Evolutionary conservation across 2,888 invertebrate genomes (phyloP), one percentile per base, ranked within the genome.

Genomic region (Xylota segnis): DNA sequence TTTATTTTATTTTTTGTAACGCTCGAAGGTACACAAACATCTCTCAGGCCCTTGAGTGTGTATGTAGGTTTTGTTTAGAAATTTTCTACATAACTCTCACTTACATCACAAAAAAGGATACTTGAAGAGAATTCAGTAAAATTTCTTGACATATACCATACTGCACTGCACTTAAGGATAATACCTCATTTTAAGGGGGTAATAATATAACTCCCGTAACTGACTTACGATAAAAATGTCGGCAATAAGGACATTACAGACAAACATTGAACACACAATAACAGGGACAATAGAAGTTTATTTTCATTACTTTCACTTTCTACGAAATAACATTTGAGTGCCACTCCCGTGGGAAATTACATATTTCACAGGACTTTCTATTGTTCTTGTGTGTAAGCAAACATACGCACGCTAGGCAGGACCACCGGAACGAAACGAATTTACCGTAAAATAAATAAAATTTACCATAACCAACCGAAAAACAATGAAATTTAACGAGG

Each of bases 291-390:
- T 74, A 65, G 70, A 59, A 81, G 84, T 84, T 84, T 83, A 78
- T 78, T 83, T 83, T 83, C 83, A 83, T 68, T 58, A 71, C 75
- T 61, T 84, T 81, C 75, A 40, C 61, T 79, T 83, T 12, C 68
- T 74, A 61, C 47, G 61, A 66, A 68, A 75, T 63, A 84, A 75
- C 79, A 71, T 75, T 79, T 79, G 52, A 71, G 75, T 58, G 75
- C 71, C 79, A 79, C 79, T 84, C 84, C 84, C 84, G 84, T 84
- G 84, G 84, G 84, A 84, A 84, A 84, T 84, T 84, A 78, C 61
- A 70, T 79, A 47, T 68, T 83, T 74, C 61, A 50, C 52, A 37
- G 47, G 56, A 79, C 52, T 59, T 56, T 66, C 9, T 45, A 32
- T 43, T 83, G 47, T 75, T 45, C 18, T 61, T 68, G 43, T 75